These are phyloP conservation scores for Drosophila mayaguana DNA, from an alignment of 2,888 invertebrate species.

Conservation along the genomic window DNA sequence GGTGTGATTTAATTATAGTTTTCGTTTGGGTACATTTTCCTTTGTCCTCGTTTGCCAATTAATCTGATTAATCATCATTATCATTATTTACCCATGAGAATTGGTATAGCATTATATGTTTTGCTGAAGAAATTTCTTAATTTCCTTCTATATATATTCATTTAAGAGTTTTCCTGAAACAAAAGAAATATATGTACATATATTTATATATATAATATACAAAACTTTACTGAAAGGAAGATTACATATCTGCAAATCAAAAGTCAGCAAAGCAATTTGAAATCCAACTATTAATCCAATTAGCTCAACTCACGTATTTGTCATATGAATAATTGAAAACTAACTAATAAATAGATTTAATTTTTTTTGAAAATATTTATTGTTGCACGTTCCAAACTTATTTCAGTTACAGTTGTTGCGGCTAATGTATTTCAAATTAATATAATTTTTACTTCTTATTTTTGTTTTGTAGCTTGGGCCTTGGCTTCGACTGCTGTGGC, in stretches of 20 bases:
- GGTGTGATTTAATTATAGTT: background rate
- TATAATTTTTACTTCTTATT: constrained; percentile 16
- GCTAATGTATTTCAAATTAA: constrained; percentile 9
- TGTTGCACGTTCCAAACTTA: constrained; percentile 76
- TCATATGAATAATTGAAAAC: background rate
- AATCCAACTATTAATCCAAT: background rate
- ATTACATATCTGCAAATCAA: background rate
- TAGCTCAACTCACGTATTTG: background rate
- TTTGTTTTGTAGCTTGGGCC: background rate
- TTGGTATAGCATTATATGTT: no score
- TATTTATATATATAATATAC: no score
- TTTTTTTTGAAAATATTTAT: constrained; percentile 74
- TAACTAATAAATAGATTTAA: background rate
- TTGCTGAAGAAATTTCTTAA: no score
- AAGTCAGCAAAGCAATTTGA: background rate
- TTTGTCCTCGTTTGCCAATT: constrained; percentile 19
- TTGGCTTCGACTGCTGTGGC: constrained; percentile 25
- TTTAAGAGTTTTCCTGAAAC: no score
- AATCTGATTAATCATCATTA: constrained; percentile 33
- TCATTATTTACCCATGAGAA: background rate
- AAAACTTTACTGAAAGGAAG: no score
- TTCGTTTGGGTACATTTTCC: background rate
- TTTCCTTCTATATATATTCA: no score
- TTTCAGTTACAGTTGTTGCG: constrained; percentile 62
- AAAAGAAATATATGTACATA: no score